Evolutionary conservation across 2,113 vertebrate species (phyloP).

Genomic region (Sinosuthora webbiana): DNA sequence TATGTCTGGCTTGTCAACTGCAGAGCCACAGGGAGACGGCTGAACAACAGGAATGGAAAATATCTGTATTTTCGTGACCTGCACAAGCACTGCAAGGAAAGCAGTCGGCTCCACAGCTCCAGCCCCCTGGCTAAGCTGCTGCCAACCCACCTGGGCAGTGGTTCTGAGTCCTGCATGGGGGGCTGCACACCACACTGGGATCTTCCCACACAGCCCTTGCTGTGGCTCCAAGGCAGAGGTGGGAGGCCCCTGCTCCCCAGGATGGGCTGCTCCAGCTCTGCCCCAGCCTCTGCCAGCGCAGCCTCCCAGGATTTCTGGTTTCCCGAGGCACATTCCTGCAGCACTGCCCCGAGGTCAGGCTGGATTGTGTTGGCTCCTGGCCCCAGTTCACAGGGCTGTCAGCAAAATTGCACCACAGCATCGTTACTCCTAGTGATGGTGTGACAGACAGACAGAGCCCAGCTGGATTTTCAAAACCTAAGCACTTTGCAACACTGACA

Average conservation of each 20-base stretch:
- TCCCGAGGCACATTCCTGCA: background rate
- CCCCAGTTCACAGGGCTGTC: background rate
- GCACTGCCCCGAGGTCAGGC: background rate
- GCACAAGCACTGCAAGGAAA: background rate
- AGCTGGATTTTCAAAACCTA: constrained; percentile 41
- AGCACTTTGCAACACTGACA: constrained; percentile 31
- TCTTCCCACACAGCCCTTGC: background rate
- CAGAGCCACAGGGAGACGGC: fast-evolving
- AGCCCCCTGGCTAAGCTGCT: background rate
- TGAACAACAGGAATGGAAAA: background rate
- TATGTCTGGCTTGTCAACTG: background rate
- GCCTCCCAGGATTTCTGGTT: background rate
- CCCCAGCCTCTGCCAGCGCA: background rate
- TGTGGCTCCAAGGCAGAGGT: fast-evolving
- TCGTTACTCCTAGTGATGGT: background rate
- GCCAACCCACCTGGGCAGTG: background rate
- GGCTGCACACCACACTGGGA: background rate
- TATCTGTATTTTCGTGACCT: background rate
- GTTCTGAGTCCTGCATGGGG: fast-evolving
- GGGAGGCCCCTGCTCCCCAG: background rate
- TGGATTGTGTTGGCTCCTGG: background rate
- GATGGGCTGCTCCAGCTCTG: background rate
- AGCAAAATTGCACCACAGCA: background rate
- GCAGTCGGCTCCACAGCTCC: fast-evolving
- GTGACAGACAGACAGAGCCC: constrained; percentile 33